Evolutionary conservation across 1,140 invertebrate genomes (phyloP), one percentile per base, ranked within the genome.

Genomic region (Heliothis subflexa): DNA sequence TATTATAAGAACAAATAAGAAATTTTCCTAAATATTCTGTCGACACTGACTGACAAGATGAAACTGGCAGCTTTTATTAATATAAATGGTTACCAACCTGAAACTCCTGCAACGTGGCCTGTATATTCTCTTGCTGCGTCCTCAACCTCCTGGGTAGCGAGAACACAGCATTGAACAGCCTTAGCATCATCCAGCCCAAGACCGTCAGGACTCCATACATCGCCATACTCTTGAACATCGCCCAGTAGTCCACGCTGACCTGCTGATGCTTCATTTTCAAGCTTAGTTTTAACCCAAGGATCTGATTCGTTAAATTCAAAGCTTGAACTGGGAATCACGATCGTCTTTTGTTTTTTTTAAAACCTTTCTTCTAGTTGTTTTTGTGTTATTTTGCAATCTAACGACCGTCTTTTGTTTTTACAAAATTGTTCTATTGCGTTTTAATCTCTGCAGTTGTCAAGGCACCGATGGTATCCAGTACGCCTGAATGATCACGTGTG

Each of bases 211-310:
- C 84, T 4, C 93, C 83, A 78, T 95, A 95, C 13, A 90, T 85
- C 0, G 92, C 64, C 89, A 95, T 95, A 0, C 93, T 86, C 72
- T 95, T 90, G 0, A 86, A 68, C 94, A 95, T 95, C 3, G 91
- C 87, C 93, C 94, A 95, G 49, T 92, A 93, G 79, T 95, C 95
- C 47, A 95, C 94, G 13, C 82, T 89, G 0, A 95, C 94, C 88
- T 95, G 85, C 83, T 95, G 95, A 49, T 92, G 83, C 77, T 94
- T 95, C 95, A 95, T 95, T 81, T 62, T 72, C 13, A 18, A 28
- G 10, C 16, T 45, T 61, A 18, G 4, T 12, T 55, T 66, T 18
- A 73, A 54, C 5, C 14, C 45, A 33, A 74, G 40, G 0, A 40
- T 7, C 33, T 40, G 33, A 40, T 40, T 40, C 4, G 33, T 40